A percentile compares a stretch with the other conserved stretches of the same genome.
Evolutionary conservation across 2,888 invertebrate genomes (phyloP).

Genomic region (Microctonus aethiopoides): DNA sequence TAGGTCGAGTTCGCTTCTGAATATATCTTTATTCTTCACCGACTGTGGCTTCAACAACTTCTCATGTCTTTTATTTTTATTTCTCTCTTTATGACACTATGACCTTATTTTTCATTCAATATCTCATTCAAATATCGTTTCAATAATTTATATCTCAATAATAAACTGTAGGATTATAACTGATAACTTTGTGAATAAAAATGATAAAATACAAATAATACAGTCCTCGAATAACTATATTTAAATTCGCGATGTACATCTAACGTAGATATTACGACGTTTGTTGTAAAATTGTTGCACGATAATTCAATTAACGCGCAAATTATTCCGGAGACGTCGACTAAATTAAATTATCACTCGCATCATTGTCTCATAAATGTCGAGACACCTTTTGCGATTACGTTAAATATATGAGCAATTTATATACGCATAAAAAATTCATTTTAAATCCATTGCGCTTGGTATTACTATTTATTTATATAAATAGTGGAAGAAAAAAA

Average conservation of each 20-base stretch:
- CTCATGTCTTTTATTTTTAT: background rate
- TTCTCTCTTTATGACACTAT: background rate
- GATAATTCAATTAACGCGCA: conserved; percentile 14
- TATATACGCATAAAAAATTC: background rate
- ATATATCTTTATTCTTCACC: conserved; percentile 18
- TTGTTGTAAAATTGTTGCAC: conserved; percentile 19
- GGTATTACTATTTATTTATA: too few species aligned
- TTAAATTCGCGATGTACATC: too few species aligned
- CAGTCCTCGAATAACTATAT: background rate
- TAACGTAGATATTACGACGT: conserved; percentile 27
- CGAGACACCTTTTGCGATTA: background rate
- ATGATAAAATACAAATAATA: background rate
- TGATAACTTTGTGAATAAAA: background rate
- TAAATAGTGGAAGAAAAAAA: too few species aligned
- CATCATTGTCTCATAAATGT: conserved; percentile 20
- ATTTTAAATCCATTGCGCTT: too few species aligned
- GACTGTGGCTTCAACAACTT: background rate
- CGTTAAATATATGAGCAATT: background rate
- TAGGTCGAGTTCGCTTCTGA: conserved; percentile 1
- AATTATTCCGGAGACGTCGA: background rate
- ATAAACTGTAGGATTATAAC: background rate
- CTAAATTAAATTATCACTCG: conserved; percentile 26
- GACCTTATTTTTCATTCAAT: background rate
- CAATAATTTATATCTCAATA: background rate
- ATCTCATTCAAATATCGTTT: background rate